These are phyloP conservation scores for Tachuris rubrigastra DNA, from an alignment of 2,113 vertebrate species.

Conservation along the genomic window DNA sequence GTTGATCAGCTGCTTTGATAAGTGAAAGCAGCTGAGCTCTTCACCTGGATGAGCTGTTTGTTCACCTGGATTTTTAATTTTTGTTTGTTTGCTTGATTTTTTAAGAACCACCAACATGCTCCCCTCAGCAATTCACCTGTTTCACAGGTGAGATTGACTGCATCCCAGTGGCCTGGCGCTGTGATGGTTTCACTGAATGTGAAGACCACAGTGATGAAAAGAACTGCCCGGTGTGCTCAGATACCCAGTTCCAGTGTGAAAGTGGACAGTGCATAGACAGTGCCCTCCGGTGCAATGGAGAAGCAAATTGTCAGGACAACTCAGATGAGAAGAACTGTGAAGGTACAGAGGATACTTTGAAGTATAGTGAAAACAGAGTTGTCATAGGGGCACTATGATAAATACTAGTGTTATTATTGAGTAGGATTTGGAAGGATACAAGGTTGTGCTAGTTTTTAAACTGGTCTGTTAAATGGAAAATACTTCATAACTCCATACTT, in stretches of 20 bases:
- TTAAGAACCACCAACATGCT: slow-evolving; percentile 95
- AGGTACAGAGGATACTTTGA: slow-evolving; percentile 65
- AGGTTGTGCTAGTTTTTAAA: neutral
- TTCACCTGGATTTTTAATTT: slow-evolving; percentile 39
- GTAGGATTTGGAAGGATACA: neutral
- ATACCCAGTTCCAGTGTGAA: slow-evolving; percentile 91
- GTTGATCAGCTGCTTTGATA: neutral
- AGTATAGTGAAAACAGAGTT: neutral
- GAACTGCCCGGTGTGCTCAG: slow-evolving; percentile 92
- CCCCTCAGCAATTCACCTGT: slow-evolving; percentile 95
- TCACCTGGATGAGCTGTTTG: neutral
- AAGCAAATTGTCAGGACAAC: slow-evolving; percentile 92
- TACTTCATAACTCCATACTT: neutral
- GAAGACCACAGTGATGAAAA: slow-evolving; percentile 93
- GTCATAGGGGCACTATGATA: neutral
- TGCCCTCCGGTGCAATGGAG: slow-evolving; percentile 87
- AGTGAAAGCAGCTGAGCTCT: neutral
- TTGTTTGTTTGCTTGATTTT: slow-evolving; percentile 57
- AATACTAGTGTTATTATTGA: neutral
- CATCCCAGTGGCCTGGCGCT: slow-evolving; percentile 93
- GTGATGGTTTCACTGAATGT: slow-evolving; percentile 91
- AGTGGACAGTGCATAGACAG: slow-evolving; percentile 91
- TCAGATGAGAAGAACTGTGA: slow-evolving; percentile 94
- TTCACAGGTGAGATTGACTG: slow-evolving; percentile 95
- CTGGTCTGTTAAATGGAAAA: neutral